Percentiles rank a stretch among this genome's conserved stretches.
Evolutionary conservation across 1,140 invertebrate species (phyloP).

Genomic region (Trichomalopsis sarcophagae): DNA sequence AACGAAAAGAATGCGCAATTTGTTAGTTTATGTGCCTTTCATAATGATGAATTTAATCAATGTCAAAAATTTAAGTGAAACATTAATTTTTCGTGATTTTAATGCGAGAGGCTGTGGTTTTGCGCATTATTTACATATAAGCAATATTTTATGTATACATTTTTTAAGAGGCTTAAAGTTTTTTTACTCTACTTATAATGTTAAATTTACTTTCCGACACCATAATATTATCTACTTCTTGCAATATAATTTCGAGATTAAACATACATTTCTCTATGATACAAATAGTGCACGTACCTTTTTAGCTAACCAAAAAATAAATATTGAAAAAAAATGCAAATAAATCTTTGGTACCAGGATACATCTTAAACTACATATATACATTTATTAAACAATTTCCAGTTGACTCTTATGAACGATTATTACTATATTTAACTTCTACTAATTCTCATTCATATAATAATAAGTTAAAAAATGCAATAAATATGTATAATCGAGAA

Average conservation of each 20-base stretch:
- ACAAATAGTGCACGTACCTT: not conserved
- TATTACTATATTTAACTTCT: too few species aligned
- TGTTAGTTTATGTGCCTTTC: not conserved
- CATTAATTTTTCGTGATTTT: not conserved
- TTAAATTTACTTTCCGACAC: slow-evolving; percentile 21
- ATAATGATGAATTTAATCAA: too few species aligned
- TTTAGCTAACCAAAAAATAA: not conserved
- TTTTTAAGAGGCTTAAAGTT: not conserved
- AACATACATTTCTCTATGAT: not conserved
- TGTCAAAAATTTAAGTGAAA: not conserved
- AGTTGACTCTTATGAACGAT: too few species aligned
- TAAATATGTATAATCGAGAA: too few species aligned
- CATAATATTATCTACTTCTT: not conserved
- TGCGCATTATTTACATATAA: not conserved
- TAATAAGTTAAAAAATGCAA: too few species aligned
- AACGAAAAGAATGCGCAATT: not conserved
- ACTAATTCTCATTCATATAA: too few species aligned
- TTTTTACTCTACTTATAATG: not conserved
- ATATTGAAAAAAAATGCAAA: not conserved
- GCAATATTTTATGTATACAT: not conserved
- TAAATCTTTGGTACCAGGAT: not conserved
- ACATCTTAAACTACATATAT: too few species aligned
- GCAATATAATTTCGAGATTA: not conserved
- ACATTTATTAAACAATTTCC: too few species aligned
- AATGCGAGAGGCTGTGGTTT: not conserved